Base-by-base conservation (phyloP, 2,113 vertebrate species). In the Prolemur simus region DNA sequence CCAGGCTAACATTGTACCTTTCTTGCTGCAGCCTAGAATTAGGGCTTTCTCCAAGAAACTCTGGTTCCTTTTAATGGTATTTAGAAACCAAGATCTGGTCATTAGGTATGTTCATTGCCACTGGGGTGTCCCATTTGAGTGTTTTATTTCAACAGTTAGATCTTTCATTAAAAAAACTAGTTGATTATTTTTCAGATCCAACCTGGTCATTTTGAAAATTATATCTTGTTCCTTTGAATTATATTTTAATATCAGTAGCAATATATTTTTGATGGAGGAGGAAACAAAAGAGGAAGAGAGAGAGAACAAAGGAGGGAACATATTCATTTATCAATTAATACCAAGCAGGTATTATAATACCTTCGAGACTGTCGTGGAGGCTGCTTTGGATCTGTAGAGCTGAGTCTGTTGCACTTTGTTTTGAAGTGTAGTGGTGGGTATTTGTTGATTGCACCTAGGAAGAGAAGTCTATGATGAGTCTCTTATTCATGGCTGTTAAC, bases 401-500 rank as follows among this genome's bases (percentile, higher is more conserved):
- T 84, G n/a, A 96, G 52, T 45, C 68, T 68, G 3, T 25, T 94
- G 96, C 98, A 98, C 82, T 80, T 98, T 20, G 58, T 89, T 86
- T 23, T 97, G 64, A 98, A 63, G 42, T 93, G 95, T 92, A 94
- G 39, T 7, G 98, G 95, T 84, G 98, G 97, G 49, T 98, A 98
- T 47, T 86, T 98, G 94, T 98, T 98, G 94, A 98, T 91, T 73
- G 91, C 96, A 56, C 82, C 98, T 98, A 87, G 94, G 60, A 93
- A 97, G 54, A 97, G 64, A 97, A 69, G 68, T 39, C 37, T 80
- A 6, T 25, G 66, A 29, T 96, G 52, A 96, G 37, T 68, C 34
- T 73, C 58, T 29, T 34, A 27, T 1, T 52, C 9, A n/a, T 2
- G 32, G 56, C 56, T 74, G 6, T 78, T 39, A 69, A 29, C 68